Conservation (phyloP, 2,888 invertebrate species). For the Rhynchonema sp. region DNA sequence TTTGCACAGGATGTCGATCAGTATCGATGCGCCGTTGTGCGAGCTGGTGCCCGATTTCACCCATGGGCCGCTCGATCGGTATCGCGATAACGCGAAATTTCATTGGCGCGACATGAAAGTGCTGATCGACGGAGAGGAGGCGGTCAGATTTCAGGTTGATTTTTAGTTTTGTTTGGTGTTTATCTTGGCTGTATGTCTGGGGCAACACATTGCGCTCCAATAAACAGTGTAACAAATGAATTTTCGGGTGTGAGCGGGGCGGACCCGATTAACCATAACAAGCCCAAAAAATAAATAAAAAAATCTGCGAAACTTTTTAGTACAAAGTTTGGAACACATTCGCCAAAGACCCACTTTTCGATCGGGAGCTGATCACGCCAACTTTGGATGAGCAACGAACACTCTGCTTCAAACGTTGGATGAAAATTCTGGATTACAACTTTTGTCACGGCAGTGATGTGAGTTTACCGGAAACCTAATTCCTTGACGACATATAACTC, state of each 20-base stretch:
- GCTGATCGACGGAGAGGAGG: conserved; percentile 55
- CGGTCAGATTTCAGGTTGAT: conserved; percentile 54
- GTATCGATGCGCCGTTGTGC: not conserved
- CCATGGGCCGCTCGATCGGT: conserved; percentile 52
- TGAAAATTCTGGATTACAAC: conserved; percentile 46
- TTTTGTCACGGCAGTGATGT: too few relatives aligned
- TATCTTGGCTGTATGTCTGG: too few relatives aligned
- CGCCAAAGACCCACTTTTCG: conserved; percentile 4
- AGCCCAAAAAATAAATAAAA: too few relatives aligned
- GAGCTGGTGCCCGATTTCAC: conserved; percentile 27
- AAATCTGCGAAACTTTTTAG: conserved; percentile 29
- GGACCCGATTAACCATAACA: too few relatives aligned
- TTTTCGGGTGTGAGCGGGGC: too few relatives aligned
- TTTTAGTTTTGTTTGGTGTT: too few relatives aligned
- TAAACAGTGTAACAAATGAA: too few relatives aligned
- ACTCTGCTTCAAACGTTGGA: conserved; percentile 25
- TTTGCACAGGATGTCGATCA: not conserved
- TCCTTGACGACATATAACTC: too few relatives aligned
- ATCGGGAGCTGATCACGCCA: conserved; percentile 22
- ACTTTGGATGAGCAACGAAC: conserved; percentile 47
- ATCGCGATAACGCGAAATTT: conserved; percentile 57
- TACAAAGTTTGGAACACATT: conserved; percentile 27
- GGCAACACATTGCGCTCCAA: conserved; percentile 23
- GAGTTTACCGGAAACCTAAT: conserved; percentile 40
- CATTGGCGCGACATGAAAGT: conserved; percentile 66